Conservation (phyloP, 2,113 vertebrate genomes). For the Amphiprion ocellaris region DNA sequence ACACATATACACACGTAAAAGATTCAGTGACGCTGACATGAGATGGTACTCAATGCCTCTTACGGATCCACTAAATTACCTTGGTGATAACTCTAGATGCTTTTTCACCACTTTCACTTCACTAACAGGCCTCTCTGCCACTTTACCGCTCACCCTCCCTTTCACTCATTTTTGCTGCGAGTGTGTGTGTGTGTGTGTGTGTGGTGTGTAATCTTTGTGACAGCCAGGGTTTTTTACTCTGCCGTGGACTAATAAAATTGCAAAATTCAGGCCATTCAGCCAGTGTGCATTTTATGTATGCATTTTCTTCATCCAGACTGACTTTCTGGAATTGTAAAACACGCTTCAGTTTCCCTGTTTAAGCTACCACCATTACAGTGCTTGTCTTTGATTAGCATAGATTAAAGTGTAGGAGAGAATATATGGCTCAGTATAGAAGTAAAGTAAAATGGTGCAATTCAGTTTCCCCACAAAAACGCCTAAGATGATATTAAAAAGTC, state of each 20-base stretch:
- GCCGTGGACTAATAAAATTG: constrained; percentile 22
- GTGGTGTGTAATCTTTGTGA: constrained; percentile 3
- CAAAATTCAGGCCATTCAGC: neutral
- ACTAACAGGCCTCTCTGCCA: constrained; percentile 30
- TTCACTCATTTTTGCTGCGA: constrained; percentile 11
- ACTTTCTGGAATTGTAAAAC: no score
- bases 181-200: neutral
- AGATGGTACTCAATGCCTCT: constrained; percentile 25
- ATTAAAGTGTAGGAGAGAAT: no score
- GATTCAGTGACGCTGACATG: constrained; percentile 9
- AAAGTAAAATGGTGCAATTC: no score
- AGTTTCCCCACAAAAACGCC: no score
- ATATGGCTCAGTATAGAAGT: no score
- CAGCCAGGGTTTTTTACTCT: constrained; percentile 6
- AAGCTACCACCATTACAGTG: no score
- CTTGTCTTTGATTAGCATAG: no score
- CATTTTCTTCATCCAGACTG: no score
- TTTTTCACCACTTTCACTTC: constrained; percentile 30
- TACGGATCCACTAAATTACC: constrained; percentile 30
- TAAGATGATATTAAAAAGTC: neutral
- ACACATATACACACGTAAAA: neutral
- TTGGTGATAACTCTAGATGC: constrained; percentile 18
- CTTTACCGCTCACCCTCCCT: constrained; percentile 17
- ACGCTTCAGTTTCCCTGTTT: no score
- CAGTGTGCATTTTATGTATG: neutral